Conservation (phyloP, 2,888 invertebrate genomes). For the Hyalella azteca region DNA sequence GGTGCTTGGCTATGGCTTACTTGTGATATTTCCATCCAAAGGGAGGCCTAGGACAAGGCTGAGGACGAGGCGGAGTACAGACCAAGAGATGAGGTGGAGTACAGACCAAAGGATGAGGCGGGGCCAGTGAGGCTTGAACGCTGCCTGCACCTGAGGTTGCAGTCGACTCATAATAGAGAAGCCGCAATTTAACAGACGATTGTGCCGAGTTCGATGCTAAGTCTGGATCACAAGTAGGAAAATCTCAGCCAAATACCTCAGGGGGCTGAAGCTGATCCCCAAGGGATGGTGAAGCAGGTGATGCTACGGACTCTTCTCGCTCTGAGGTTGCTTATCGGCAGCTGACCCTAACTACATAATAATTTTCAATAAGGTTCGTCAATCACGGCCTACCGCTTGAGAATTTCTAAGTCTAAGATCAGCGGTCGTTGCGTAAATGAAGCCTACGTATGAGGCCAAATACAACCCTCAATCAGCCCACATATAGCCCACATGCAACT, state of each 20-base stretch:
- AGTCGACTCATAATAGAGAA: constrained; percentile 15
- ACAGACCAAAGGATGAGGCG: neutral
- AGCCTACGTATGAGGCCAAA: neutral
- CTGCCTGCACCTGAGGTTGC: neutral
- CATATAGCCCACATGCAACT: too few species aligned
- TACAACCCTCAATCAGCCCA: too few species aligned
- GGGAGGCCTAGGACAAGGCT: too few species aligned
- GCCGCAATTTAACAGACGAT: constrained; percentile 32
- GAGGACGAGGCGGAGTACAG: too few species aligned
- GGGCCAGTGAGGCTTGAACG: neutral
- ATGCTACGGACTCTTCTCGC: too few species aligned
- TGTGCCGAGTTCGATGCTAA: constrained; percentile 23
- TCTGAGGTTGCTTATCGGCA: too few species aligned
- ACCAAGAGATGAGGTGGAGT: neutral
- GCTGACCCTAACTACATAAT: neutral
- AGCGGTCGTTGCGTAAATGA: neutral
- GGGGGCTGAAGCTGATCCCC: neutral
- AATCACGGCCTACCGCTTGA: neutral
- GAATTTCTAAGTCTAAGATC: neutral
- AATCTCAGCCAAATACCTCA: constrained; percentile 30
- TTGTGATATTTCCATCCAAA: too few species aligned
- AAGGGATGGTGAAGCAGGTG: neutral
- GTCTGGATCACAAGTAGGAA: constrained; percentile 16
- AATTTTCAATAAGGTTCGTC: neutral
- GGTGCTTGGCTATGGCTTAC: neutral